These are phyloP conservation scores for Rhinopomastus cyanomelas DNA, from an alignment of 2,113 vertebrate genomes.

Conservation along the genomic window DNA sequence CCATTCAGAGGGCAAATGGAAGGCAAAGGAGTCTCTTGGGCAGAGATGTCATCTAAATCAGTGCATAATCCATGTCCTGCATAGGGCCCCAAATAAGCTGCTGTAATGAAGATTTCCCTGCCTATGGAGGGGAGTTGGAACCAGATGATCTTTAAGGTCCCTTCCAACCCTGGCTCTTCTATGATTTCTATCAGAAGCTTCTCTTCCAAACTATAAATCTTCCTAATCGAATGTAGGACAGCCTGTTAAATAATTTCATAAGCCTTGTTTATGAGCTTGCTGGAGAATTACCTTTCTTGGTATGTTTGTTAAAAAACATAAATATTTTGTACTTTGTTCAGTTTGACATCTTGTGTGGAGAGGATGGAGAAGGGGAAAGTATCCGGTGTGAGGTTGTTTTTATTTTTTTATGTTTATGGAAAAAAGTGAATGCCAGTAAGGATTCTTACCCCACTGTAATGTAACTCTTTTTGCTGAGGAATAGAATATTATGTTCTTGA, in stretches of 20 bases:
- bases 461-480: neutral
- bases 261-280: neutral
- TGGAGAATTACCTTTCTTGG: neutral
- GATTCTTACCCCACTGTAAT: neutral
- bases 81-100: no score
- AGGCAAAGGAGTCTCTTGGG: neutral
- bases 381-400: neutral
- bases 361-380: neutral
- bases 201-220: neutral
- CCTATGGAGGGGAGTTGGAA: no score
- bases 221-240: neutral
- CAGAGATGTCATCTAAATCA: neutral
- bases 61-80: neutral
- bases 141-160: no score
- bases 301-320: neutral
- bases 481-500: neutral
- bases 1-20: neutral
- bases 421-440: neutral
- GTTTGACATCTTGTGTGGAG: neutral
- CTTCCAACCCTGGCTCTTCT: no score
- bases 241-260: neutral
- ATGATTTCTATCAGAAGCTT: neutral
- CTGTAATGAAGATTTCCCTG: no score
- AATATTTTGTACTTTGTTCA: neutral
- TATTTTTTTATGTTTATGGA: neutral